These are phyloP conservation scores for Vanessa atalanta DNA, from an alignment of 1,140 invertebrate species.

Conservation along the genomic window DNA sequence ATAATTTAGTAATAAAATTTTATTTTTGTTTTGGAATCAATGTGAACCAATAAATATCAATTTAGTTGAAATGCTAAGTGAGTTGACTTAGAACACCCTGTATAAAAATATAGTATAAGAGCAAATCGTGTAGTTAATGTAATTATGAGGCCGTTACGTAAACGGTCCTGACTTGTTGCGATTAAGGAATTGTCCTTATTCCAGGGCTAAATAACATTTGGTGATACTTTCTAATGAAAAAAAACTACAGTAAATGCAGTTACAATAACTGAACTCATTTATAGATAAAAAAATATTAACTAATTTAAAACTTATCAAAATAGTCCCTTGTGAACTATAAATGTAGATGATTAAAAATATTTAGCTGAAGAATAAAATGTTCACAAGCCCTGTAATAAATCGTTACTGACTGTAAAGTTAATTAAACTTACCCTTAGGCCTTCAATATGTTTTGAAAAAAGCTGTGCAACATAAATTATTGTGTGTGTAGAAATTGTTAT, in stretches of 20 bases:
- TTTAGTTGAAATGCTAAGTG: neutral
- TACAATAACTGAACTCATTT: too few relatives aligned
- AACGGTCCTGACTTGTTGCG: constrained; percentile 74
- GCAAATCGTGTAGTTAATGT: constrained; percentile 77
- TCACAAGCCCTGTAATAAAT: constrained; percentile 57
- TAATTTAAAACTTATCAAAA: too few relatives aligned
- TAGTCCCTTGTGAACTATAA: too few relatives aligned
- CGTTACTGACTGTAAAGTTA: constrained; percentile 74
- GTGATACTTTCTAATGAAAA: neutral
- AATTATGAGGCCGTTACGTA: constrained; percentile 78
- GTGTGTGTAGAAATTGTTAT: neutral
- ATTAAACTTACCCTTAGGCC: constrained; percentile 69
- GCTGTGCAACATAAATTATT: constrained; percentile 23
- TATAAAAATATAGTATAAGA: constrained; percentile 57
- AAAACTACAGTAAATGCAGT: neutral
- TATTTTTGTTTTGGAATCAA: too few relatives aligned
- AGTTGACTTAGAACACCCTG: constrained; percentile 46
- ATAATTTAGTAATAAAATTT: too few relatives aligned
- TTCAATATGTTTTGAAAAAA: constrained; percentile 21
- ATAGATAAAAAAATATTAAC: too few relatives aligned
- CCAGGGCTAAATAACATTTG: constrained; percentile 61
- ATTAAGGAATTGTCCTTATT: constrained; percentile 69
- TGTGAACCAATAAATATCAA: too few relatives aligned
- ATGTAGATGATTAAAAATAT: neutral
- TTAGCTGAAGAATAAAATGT: constrained; percentile 46